A percentile compares a stretch with the other conserved stretches of the same genome.
These are phyloP conservation scores for Megaceryle torquata DNA, from an alignment of 2,113 vertebrate species.

Conservation along the genomic window DNA sequence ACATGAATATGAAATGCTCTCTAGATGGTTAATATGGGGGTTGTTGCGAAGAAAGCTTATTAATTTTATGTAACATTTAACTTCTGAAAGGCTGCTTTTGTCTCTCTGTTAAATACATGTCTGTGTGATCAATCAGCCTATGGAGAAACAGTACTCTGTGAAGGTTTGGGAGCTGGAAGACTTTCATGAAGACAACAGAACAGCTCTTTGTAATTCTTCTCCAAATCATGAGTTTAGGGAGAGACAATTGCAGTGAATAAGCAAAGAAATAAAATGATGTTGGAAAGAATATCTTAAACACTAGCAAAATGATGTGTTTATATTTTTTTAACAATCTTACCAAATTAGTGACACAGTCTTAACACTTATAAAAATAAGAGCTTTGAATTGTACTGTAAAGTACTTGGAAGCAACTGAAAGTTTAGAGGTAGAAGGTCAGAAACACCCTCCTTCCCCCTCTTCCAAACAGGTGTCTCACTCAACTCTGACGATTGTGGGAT, in stretches of 20 bases:
- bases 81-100: neutral
- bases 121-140: accelerated
- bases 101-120: neutral
- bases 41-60: neutral
- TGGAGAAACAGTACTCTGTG: neutral
- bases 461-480: neutral
- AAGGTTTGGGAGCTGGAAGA: neutral
- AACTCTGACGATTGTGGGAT: neutral
- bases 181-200: neutral
- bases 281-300: neutral
- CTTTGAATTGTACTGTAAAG: neutral
- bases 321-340: neutral
- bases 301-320: neutral
- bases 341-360: neutral
- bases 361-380: neutral
- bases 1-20: neutral
- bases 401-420: neutral
- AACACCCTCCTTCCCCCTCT: neutral
- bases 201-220: neutral
- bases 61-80: neutral
- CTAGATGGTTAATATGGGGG: neutral
- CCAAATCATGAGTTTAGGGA: neutral
- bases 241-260: neutral
- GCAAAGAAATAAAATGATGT: neutral
- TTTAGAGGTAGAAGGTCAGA: neutral